phyloP scores from a whole-genome alignment of 2,888 invertebrate species.

The Camponotus fellah region DNA sequence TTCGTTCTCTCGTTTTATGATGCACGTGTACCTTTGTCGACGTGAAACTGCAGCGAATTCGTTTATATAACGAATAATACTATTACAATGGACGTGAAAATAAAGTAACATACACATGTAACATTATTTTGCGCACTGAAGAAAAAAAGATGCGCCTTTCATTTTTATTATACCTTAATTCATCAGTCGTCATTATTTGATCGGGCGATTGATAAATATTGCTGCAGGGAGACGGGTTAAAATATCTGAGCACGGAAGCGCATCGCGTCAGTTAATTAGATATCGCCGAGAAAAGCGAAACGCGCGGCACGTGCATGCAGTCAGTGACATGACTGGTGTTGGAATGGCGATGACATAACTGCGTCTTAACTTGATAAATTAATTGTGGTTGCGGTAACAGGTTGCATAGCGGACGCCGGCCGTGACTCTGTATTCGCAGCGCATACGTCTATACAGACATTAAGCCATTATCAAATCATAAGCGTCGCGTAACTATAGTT shows the following conservation, averaged over 20 bases:
- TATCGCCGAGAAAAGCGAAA: constrained; percentile 48
- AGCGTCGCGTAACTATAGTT: constrained; percentile 45
- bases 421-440: constrained; percentile 50
- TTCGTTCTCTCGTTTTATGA: constrained; percentile 21
- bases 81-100: neutral
- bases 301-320: constrained; percentile 7
- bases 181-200: neutral
- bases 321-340: constrained; percentile 54
- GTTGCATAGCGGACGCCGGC: constrained; percentile 68
- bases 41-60: neutral
- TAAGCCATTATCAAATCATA: constrained; percentile 67
- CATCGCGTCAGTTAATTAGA: constrained; percentile 25
- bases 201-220: neutral
- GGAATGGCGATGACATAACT: constrained; percentile 70
- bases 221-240: neutral
- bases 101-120: neutral
- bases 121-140: neutral
- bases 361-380: constrained; percentile 78
- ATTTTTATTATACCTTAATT: neutral
- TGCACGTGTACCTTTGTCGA: neutral
- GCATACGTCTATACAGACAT: constrained; percentile 43
- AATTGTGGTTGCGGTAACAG: constrained; percentile 73
- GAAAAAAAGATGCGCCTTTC: neutral
- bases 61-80: neutral
- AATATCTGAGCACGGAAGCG: neutral